A percentile compares a stretch with the other conserved stretches of the same genome.
Evolutionary conservation across 1,140 invertebrate genomes (phyloP).

Genomic region (Drosophila sturtevanti): DNA sequence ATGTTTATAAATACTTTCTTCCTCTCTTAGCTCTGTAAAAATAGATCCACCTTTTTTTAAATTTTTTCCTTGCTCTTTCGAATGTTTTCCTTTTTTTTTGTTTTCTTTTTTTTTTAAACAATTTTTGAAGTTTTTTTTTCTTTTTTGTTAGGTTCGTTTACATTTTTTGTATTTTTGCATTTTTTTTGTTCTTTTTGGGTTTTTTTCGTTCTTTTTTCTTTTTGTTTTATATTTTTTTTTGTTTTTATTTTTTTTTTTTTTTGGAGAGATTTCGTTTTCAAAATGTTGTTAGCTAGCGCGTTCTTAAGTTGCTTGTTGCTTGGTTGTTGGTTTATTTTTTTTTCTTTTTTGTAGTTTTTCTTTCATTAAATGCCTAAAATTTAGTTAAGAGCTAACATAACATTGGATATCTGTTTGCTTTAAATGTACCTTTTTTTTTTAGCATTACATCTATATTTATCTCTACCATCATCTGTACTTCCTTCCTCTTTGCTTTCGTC

Average conservation of each 20-base stretch:
- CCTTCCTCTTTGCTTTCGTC: constrained; percentile 28
- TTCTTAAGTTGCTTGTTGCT: constrained; percentile 49
- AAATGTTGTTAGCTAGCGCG: constrained; percentile 53
- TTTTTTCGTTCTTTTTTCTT: constrained; percentile 48
- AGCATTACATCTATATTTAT: constrained; percentile 12
- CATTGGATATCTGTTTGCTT: constrained; percentile 69
- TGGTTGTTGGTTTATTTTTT: constrained; percentile 60
- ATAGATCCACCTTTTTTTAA: constrained; percentile 54
- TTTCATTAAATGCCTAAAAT: constrained; percentile 75
- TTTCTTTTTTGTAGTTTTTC: constrained; percentile 61
- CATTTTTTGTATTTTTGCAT: constrained; percentile 57
- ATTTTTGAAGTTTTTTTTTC: constrained; percentile 69
- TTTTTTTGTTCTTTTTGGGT: constrained; percentile 22
- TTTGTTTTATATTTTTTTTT: constrained; percentile 4
- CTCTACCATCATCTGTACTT: constrained; percentile 15
- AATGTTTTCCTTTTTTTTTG: constrained; percentile 43
- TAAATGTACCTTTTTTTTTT: constrained; percentile 18
- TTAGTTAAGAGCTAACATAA: constrained; percentile 76
- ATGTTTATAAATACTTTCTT: constrained; percentile 75
- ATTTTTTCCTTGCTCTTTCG: constrained; percentile 58
- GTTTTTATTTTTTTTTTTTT: constrained; percentile 29
- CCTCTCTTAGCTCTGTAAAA: constrained; percentile 68
- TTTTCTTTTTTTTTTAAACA: constrained; percentile 63
- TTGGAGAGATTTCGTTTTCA: constrained; percentile 78
- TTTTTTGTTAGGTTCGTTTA: constrained; percentile 57